Evolutionary conservation across 1,140 invertebrate genomes (phyloP), one percentile per base, ranked within the genome.

Genomic region (Colletes latitarsis): DNA sequence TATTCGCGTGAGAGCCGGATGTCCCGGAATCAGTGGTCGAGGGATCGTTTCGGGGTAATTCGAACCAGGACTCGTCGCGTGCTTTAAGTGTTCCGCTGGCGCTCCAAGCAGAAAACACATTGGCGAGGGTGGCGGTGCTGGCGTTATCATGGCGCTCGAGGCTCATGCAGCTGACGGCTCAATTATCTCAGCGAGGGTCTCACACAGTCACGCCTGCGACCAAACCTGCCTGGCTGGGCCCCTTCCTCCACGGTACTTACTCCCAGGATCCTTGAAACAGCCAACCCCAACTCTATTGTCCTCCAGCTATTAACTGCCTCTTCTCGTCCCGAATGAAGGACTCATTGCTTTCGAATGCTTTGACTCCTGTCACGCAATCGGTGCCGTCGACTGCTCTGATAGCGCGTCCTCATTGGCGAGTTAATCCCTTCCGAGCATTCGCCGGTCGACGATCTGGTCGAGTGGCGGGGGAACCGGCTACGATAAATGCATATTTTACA

Each of bases 101-200:
- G 78, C 81, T 82, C 52, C 57, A 43, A 82, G 67, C 75, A 78
- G 80, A 82, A 82, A 82, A 77, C 75, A 77, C 60, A 82, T 82
- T 41, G 74, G 67, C 80, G 80, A 82, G 80, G 80, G 80, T 82
- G 80, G 80, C 75, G 58, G 49, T 67, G 74, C 49, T 62, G 79
- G 86, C 83, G 86, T 84, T 90, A 89, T 92, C 88, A 89, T 91
- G 89, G 87, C 86, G 85, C 87, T 86, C 67, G 87, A 86, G 88
- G 87, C 86, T 89, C 86, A 81, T 92, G 91, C 91, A 90, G 86
- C 87, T 91, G 91, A 92, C 91, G 90, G 90, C 86, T 92, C 91
- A 91, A 92, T 92, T 92, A 92, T 91, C 88, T 87, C 85, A 72
- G 83, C 88, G 83, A 88, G 82, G 85, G 82, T 87, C 87, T 90